Conservation (phyloP, 2,113 vertebrate species). For the Chelonoidis abingdonii region DNA sequence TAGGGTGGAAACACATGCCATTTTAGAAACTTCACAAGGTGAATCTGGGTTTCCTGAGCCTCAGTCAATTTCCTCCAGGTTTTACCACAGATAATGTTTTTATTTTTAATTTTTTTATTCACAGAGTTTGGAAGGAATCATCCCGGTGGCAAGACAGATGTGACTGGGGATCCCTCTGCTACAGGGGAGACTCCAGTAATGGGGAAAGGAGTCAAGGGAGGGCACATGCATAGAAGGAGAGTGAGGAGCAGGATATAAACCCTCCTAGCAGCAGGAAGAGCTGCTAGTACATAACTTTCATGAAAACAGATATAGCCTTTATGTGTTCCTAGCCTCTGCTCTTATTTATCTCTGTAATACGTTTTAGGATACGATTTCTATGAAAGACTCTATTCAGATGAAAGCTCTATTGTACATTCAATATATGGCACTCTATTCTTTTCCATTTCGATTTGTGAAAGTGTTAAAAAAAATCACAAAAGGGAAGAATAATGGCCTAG, state of each 20-base stretch:
- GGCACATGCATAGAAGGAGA: neutral
- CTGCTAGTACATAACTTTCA: neutral
- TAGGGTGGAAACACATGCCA: neutral
- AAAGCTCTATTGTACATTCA: neutral
- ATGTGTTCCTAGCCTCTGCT: neutral
- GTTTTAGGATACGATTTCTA: rapidly evolving
- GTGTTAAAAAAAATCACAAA: neutral
- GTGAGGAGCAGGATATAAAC: neutral
- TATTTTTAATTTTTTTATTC: neutral
- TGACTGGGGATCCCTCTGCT: neutral
- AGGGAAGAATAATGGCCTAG: neutral
- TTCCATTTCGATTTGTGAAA: neutral
- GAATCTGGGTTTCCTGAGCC: neutral
- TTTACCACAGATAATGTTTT: neutral
- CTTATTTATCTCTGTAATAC: rapidly evolving
- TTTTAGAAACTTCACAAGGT: neutral
- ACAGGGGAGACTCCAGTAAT: neutral
- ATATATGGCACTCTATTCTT: neutral
- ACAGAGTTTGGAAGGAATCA: neutral
- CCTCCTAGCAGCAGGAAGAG: neutral
- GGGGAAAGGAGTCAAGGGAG: neutral
- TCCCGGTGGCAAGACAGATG: neutral
- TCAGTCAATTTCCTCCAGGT: neutral
- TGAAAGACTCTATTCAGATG: neutral
- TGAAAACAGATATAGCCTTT: neutral